Base-by-base conservation (phyloP, 1,140 invertebrate species). In the Bombus waltoni region DNA sequence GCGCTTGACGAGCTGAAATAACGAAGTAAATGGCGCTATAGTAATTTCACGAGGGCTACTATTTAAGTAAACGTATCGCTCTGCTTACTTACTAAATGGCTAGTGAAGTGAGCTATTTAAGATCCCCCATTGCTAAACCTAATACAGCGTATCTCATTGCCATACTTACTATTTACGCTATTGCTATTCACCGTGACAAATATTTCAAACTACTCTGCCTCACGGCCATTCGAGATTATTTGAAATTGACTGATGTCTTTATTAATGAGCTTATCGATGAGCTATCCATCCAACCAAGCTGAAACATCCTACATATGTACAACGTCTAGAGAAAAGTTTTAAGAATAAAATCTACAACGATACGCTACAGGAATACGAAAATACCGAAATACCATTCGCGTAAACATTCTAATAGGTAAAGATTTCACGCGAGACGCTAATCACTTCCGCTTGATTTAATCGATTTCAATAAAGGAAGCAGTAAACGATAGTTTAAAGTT, bases 381-480 rank as follows among this genome's bases (percentile, higher is more conserved):
- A 66, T 72, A 72, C 11, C 8, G 11, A 72, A 44, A 44, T 11
- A 28, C 28, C 5, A 22, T 53, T 22, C 18, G 47, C 47, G 15
- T 53, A 15, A 42, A 10, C 3, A 4, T 22, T 13, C 40, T 11
- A 9, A 11, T 32, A 22, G n/a, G 8, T 59, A 28, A 76, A 59
- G 9, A 53, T 76, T 57, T n/a, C 32, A 10, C 25, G 53, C 9
- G 3, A 8, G 0, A 59, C 35, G 32, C 13, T 62, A n/a, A 76
- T 76, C 38, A n/a, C 42, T 82, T 10, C 28, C 28, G 2, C 18
- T 79, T 4, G 22, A 40, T 79, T 71, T 68, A 68, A 81, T 75
- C 70, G 59, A 68, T 85, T 85, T 73, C 78, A 85, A 85, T 81
- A 70, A 81, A 42, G 35, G 62, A 38, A 28, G 28, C 22, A 22